Evolutionary conservation across 92 coral and sea anemone genomes (phyloP).

Genomic region (Parazoanthus atlanticus): DNA sequence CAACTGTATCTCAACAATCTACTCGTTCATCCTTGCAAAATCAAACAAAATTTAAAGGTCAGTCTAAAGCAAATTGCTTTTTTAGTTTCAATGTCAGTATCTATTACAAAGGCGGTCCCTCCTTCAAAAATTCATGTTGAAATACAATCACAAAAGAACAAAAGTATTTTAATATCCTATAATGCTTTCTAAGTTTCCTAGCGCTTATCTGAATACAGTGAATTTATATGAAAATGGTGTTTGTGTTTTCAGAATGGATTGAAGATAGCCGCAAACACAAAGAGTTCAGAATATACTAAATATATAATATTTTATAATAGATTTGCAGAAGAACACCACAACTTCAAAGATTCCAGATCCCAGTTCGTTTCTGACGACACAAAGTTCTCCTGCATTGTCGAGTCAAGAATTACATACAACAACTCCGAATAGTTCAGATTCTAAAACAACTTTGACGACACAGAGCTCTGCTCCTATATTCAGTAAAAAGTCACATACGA

Average conservation of each 20-base stretch:
- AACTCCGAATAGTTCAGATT: background rate
- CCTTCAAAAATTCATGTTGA: background rate
- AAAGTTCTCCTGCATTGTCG: too few species aligned
- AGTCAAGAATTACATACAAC: background rate
- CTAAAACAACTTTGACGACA: background rate
- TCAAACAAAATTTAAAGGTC: constrained; percentile 6
- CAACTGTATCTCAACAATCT: background rate
- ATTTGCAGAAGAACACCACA: background rate
- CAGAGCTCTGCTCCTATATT: background rate
- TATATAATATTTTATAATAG: background rate
- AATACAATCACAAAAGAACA: background rate
- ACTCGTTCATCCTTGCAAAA: background rate
- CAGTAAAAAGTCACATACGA: background rate
- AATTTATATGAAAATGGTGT: too few species aligned
- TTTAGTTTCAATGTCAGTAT: background rate
- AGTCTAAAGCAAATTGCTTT: background rate
- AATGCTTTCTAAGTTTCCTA: too few species aligned
- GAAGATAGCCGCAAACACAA: too few species aligned
- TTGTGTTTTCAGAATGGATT: too few species aligned
- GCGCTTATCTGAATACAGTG: too few species aligned
- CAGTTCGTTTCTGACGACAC: background rate
- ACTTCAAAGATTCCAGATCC: background rate
- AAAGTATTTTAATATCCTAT: too few species aligned
- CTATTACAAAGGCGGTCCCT: background rate
- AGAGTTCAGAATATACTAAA: too few species aligned